phyloP scores from a whole-genome alignment of 2,888 invertebrate genomes.

The Apamea sordens region DNA sequence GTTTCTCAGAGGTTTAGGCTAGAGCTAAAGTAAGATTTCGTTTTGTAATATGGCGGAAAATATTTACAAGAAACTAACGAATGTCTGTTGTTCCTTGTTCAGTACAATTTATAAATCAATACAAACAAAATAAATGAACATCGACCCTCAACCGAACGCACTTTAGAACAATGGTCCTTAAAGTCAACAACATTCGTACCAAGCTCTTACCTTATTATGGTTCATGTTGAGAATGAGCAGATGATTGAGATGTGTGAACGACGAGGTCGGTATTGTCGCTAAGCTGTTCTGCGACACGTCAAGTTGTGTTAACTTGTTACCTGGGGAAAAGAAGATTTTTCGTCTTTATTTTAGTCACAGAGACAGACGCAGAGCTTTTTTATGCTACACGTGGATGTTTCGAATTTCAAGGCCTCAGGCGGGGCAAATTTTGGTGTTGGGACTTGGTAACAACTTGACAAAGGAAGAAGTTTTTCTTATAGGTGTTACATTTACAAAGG shows the following conservation, averaged over 20 bases:
- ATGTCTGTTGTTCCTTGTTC: not conserved
- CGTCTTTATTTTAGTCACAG: conserved; percentile 31
- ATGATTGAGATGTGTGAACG: conserved; percentile 95
- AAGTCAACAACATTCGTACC: not conserved
- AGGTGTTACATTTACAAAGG: conserved; percentile 23
- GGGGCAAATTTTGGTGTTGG: not conserved
- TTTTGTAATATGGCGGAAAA: not conserved
- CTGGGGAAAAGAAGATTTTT: conserved; percentile 82
- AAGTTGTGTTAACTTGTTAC: conserved; percentile 96
- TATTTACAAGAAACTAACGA: conserved; percentile 3
- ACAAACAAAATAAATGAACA: not conserved
- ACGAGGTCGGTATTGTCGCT: conserved; percentile 94
- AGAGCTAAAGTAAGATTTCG: not conserved
- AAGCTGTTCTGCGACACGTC: conserved; percentile 97
- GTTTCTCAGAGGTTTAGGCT: not conserved
- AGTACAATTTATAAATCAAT: not conserved
- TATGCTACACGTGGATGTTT: conserved; percentile 33
- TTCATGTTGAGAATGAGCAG: conserved; percentile 97
- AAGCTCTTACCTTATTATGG: conserved; percentile 92
- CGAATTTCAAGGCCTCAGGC: conserved; percentile 6
- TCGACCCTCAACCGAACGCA: not conserved
- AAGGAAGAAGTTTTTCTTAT: conserved; percentile 14
- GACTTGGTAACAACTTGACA: conserved; percentile 10
- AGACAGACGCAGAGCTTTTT: conserved; percentile 1
- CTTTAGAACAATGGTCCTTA: not conserved